A percentile compares a stretch with the other conserved stretches of the same genome.
Evolutionary conservation across 2,797 vertebrate species (phyloP).

Genomic region (Pagetopsis macropterus): DNA sequence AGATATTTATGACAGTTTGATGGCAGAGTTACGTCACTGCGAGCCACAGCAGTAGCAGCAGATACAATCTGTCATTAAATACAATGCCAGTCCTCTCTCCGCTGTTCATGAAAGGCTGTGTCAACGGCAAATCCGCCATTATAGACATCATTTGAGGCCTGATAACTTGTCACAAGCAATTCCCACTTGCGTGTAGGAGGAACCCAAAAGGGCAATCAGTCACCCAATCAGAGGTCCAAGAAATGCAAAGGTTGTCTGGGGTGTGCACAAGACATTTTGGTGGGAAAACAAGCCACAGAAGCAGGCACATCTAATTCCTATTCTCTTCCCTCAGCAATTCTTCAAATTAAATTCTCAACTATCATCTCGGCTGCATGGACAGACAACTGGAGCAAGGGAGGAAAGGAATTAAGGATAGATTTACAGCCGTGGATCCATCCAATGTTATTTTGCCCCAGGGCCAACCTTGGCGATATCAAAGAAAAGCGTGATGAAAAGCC

Average conservation of each 20-base stretch:
- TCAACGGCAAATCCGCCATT: constrained; percentile 78
- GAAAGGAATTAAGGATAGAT: constrained; percentile 55
- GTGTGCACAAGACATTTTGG: constrained; percentile 35
- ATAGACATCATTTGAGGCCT: constrained; percentile 68
- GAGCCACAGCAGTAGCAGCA: constrained; percentile 34
- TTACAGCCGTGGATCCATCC: constrained; percentile 55
- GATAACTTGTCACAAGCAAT: constrained; percentile 79
- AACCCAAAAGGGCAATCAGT: constrained; percentile 75
- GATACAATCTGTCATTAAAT: constrained; percentile 80
- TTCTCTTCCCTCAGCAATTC: constrained; percentile 59
- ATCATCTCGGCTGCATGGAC: constrained; percentile 58
- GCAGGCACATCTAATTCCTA: constrained; percentile 62
- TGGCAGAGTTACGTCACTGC: constrained; percentile 37
- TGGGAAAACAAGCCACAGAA: constrained; percentile 59
- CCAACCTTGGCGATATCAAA: constrained; percentile 65
- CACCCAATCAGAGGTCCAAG: constrained; percentile 42
- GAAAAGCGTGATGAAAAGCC: constrained; percentile 61
- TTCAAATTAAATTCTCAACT: constrained; percentile 79
- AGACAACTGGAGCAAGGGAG: constrained; percentile 39
- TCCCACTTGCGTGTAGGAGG: constrained; percentile 60
- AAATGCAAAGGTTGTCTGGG: constrained; percentile 57
- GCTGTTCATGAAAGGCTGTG: constrained; percentile 62
- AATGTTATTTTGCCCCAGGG: constrained; percentile 62
- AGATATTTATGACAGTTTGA: constrained; percentile 66
- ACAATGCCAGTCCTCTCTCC: constrained; percentile 63